These are phyloP conservation scores for Frieseomelitta varia DNA, from an alignment of 1,140 invertebrate species.

Conservation along the genomic window DNA sequence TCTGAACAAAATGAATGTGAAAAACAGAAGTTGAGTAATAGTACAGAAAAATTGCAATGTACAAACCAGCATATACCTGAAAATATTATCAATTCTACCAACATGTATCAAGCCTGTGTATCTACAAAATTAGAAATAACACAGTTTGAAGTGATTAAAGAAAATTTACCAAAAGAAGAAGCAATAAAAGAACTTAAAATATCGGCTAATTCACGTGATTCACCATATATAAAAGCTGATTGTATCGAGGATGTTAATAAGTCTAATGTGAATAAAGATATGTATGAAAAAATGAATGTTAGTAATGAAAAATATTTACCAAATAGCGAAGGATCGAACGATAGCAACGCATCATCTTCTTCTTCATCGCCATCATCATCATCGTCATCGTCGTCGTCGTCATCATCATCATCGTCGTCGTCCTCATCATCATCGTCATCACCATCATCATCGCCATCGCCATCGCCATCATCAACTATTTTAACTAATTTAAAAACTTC, in stretches of 20 bases:
- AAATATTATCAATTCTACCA: neutral
- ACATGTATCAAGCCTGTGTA: slow-evolving; percentile 16
- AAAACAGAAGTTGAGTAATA: neutral
- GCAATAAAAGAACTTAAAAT: slow-evolving; percentile 75
- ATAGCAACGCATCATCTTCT: slow-evolving; percentile 6
- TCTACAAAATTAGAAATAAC: slow-evolving; percentile 72
- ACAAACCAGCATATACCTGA: neutral
- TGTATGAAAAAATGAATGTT: neutral
- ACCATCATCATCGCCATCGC: slow-evolving; percentile 57
- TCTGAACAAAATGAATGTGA: slow-evolving; percentile 48
- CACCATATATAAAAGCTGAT: neutral
- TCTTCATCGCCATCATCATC: neutral
- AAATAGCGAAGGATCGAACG: slow-evolving; percentile 16
- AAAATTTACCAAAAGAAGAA: slow-evolving; percentile 75
- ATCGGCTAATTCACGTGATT: slow-evolving; percentile 64
- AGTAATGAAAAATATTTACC: slow-evolving; percentile 12
- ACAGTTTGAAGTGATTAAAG: slow-evolving; percentile 80
- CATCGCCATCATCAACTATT: slow-evolving; percentile 26
- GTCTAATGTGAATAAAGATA: neutral
- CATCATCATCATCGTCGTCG: slow-evolving; percentile 57
- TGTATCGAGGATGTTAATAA: neutral
- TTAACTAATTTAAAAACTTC: slow-evolving; percentile 47
- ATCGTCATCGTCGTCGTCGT: slow-evolving; percentile 27
- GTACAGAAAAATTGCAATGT: slow-evolving; percentile 13
- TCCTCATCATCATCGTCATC: slow-evolving; percentile 49